phyloP scores from a whole-genome alignment of 2,797 vertebrate species.

The Helostoma temminkii region DNA sequence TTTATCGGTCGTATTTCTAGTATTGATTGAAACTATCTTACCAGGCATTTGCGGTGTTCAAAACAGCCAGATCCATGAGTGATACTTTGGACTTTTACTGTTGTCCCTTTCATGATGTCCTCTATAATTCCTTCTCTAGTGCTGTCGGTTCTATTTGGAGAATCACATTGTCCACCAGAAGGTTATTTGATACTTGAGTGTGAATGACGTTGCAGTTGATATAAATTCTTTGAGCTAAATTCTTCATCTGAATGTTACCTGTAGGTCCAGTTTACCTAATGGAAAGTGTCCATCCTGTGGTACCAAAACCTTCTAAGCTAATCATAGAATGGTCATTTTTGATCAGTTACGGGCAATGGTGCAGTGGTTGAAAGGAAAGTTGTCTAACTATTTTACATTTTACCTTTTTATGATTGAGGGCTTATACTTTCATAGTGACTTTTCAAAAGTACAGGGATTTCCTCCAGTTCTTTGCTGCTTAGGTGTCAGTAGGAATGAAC shows the following conservation, averaged over 20 bases:
- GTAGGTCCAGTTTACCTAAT: slow-evolving; percentile 33
- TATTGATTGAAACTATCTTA: slow-evolving; percentile 78
- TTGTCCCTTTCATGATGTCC: slow-evolving; percentile 78
- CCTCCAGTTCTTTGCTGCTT: background rate
- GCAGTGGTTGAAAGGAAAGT: background rate
- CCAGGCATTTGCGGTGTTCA: slow-evolving; percentile 84
- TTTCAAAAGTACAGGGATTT: background rate
- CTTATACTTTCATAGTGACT: background rate
- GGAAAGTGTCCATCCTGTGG: slow-evolving; percentile 54
- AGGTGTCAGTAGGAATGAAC: slow-evolving; percentile 15
- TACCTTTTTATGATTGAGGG: slow-evolving; percentile 2
- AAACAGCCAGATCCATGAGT: slow-evolving; percentile 83
- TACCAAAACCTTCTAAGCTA: slow-evolving; percentile 7
- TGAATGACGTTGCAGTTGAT: slow-evolving; percentile 75
- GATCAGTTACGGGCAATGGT: slow-evolving; percentile 17
- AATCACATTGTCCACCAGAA: slow-evolving; percentile 47
- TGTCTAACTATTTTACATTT: background rate
- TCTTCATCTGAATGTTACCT: slow-evolving; percentile 73
- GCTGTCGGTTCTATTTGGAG: slow-evolving; percentile 46
- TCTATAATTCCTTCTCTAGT: slow-evolving; percentile 37
- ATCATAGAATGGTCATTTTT: background rate
- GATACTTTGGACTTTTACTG: slow-evolving; percentile 86
- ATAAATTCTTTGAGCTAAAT: slow-evolving; percentile 69
- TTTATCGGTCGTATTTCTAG: slow-evolving; percentile 33
- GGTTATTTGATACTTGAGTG: slow-evolving; percentile 51